Conservation (phyloP, 37 sponge, comb jelly and placozoan genomes). For the Chondrilla cf. caribensis region DNA sequence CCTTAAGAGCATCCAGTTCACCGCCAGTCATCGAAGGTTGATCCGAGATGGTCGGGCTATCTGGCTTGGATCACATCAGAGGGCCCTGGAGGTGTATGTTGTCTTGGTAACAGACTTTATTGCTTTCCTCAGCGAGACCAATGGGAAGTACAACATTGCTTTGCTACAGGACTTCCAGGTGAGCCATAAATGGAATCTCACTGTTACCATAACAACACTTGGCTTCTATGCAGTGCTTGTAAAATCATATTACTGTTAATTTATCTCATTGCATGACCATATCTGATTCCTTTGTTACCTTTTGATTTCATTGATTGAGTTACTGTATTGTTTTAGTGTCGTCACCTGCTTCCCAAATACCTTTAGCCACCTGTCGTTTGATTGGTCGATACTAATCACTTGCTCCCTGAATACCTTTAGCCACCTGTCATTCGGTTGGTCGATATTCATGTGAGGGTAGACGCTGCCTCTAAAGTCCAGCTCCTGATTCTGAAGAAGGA, state of each 20-base stretch:
- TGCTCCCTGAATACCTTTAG: too few species aligned
- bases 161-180: conserved; percentile 69
- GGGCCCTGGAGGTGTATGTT: conserved; percentile 42
- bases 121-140: conserved; percentile 59
- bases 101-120: conserved; percentile 76
- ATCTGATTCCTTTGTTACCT: too few species aligned
- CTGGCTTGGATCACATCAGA: conserved; percentile 56
- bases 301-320: too few species aligned
- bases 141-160: conserved; percentile 72
- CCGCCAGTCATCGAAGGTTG: conserved; percentile 50
- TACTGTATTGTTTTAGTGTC: too few species aligned
- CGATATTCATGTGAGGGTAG: conserved; percentile 67
- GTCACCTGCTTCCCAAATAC: too few species aligned
- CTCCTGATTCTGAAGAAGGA: conserved; percentile 62
- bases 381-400: conserved; percentile 67
- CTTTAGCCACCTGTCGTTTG: conserved; percentile 79
- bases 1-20: conserved; percentile 42
- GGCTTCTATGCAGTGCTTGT: too few species aligned
- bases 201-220: too few species aligned
- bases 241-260: too few species aligned
- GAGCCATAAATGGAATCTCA: not conserved
- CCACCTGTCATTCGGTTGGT: conserved; percentile 70
- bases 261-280: too few species aligned
- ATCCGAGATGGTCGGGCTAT: conserved; percentile 48
- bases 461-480: conserved; percentile 65